Percentiles rank a stretch among this genome's conserved stretches.
These are phyloP conservation scores for Eueides isabella DNA, from an alignment of 1,140 invertebrate genomes.

Conservation along the genomic window DNA sequence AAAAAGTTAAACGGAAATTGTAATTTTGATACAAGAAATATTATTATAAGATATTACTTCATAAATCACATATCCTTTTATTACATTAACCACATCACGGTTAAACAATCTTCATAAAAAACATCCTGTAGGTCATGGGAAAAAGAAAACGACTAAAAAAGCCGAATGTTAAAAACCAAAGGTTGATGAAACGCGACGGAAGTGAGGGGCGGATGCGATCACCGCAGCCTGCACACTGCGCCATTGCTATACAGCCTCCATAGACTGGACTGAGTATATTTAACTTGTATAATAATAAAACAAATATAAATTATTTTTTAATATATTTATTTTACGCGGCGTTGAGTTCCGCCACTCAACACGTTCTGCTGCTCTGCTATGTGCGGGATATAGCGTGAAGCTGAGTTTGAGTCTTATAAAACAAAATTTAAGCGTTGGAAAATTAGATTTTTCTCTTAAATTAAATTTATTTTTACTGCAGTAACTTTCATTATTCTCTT, in stretches of 20 bases:
- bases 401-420: too few species aligned
- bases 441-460: too few species aligned
- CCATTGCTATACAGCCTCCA: not conserved
- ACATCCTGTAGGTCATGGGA: conserved; percentile 43
- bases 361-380: too few species aligned
- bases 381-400: too few species aligned
- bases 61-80: conserved; percentile 18
- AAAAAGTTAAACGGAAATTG: too few species aligned
- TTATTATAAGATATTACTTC: not conserved
- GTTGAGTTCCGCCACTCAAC: too few species aligned
- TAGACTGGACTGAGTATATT: not conserved
- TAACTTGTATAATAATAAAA: not conserved
- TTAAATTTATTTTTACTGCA: too few species aligned
- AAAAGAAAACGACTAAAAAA: conserved; percentile 49
- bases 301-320: too few species aligned
- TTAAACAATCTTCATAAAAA: conserved; percentile 31
- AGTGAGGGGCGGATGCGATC: conserved; percentile 51
- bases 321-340: too few species aligned
- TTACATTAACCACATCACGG: conserved; percentile 32
- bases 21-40: not conserved
- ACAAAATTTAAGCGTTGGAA: too few species aligned
- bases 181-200: conserved; percentile 49
- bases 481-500: too few species aligned
- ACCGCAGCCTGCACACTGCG: conserved; percentile 39
- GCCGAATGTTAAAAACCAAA: conserved; percentile 20